These are phyloP conservation scores for Periophthalmus magnuspinnatus DNA, from an alignment of 2,797 vertebrate genomes.

Conservation along the genomic window DNA sequence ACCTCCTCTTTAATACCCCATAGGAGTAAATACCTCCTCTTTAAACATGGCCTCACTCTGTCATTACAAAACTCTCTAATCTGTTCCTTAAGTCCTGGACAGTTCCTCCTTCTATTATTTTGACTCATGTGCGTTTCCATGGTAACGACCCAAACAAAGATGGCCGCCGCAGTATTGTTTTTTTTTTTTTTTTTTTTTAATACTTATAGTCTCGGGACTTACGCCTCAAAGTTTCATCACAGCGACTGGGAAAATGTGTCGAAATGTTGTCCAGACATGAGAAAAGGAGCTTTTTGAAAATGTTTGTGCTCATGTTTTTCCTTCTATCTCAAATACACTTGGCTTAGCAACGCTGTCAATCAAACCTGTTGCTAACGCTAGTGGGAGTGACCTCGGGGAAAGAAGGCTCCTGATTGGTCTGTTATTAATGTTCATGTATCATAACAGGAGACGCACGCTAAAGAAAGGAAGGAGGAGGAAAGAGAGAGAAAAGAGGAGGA, in stretches of 20 bases:
- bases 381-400: too few relatives aligned
- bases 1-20: too few relatives aligned
- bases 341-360: too few relatives aligned
- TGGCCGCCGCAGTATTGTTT: neutral
- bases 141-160: neutral
- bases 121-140: neutral
- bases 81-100: neutral
- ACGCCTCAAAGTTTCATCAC: neutral
- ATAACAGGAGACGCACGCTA: too few relatives aligned
- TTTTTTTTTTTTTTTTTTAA: neutral
- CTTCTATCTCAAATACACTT: too few relatives aligned
- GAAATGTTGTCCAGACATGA: too few relatives aligned
- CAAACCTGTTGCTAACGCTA: too few relatives aligned
- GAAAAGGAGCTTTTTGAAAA: too few relatives aligned
- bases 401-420: too few relatives aligned
- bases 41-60: neutral
- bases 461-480: neutral
- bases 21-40: neutral
- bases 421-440: too few relatives aligned
- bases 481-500: too few relatives aligned
- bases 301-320: too few relatives aligned
- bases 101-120: neutral
- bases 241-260: neutral
- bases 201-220: neutral
- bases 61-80: neutral